Evolutionary conservation across 2,888 invertebrate species (phyloP), one percentile per base, ranked within the genome.

Genomic region (Halictus quadricinctus): DNA sequence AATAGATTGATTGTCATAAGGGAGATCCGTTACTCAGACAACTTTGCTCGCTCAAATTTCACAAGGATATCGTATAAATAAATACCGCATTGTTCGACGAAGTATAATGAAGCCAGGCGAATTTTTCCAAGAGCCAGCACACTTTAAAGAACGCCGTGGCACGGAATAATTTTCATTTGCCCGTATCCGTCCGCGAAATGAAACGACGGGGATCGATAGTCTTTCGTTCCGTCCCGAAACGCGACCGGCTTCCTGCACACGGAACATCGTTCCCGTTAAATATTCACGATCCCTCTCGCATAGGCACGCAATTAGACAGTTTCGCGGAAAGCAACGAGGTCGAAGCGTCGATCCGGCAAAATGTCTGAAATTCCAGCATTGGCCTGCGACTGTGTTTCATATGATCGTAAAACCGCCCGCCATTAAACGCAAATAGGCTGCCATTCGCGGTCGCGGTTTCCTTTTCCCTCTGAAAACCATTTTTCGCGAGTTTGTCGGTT

Each of bases 341-440:
- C 54, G 70, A 69, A 29, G 73, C 58, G 74, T 43, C 50, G 84
- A 82, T 84, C 87, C 81, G 58, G 64, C 82, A 88, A 88, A 90
- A 91, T 88, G 88, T 90, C 87, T 76, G 69, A 78, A 86, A 91
- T 91, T 91, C 87, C 88, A 69, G 88, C 80, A 70, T 76, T 85
- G 73, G 83, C 85, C 48, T 81, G 87, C 89, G 88, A 88, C 89
- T 90, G 90, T 89, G 90, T 91, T 91, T 88, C 91, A 84, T 87
- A 89, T 89, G 88, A 80, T 81, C 88, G 87, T 89, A 90, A 91
- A 92, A 91, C 88, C 89, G 29, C 21, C 90, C 89, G 88, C 90
- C 91, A 88, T 92, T 92, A 92, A 86, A 88, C 87, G 85, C 85
- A 87, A 87, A 87, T 88, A 87, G 80, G 89, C 84, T 78, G 79